phyloP scores from a whole-genome alignment of 2,888 invertebrate genomes.

The Drosophila kanekoi region DNA sequence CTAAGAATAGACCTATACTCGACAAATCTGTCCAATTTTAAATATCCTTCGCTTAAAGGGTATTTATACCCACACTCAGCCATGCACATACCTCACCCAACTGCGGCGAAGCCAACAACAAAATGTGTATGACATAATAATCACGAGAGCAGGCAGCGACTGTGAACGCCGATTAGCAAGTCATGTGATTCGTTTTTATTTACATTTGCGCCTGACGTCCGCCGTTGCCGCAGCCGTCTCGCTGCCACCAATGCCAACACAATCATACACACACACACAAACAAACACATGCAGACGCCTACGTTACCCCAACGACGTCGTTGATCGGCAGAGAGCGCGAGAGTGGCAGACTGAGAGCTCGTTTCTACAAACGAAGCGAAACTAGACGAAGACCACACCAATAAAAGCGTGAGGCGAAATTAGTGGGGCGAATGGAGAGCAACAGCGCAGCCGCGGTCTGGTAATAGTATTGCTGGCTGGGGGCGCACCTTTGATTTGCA shows the following conservation, averaged over 20 bases:
- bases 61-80: conserved; percentile 8
- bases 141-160: conserved; percentile 83
- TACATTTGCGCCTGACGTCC: conserved; percentile 75
- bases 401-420: conserved; percentile 8
- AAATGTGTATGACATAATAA: conserved; percentile 84
- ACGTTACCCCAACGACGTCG: conserved; percentile 22
- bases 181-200: conserved; percentile 85
- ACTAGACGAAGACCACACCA: conserved; percentile 22
- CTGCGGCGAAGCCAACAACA: conserved; percentile 61
- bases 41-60: conserved; percentile 36
- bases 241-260: conserved; percentile 19
- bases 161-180: conserved; percentile 83
- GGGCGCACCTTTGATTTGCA: conserved; percentile 55
- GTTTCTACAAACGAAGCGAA: conserved; percentile 28
- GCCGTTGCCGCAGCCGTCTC: conserved; percentile 25
- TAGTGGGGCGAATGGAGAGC: conserved; percentile 4
- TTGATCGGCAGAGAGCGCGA: conserved; percentile 33
- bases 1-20: neutral
- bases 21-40: neutral
- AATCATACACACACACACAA: conserved; percentile 22
- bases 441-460: conserved; percentile 15
- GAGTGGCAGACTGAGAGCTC: conserved; percentile 29
- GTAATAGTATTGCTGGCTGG: conserved; percentile 26
- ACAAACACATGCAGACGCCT: conserved; percentile 23
- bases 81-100: conserved; percentile 28